A percentile compares a stretch with the other conserved stretches of the same genome.
Evolutionary conservation across 2,113 vertebrate species (phyloP).

Genomic region (Zingel zingel): DNA sequence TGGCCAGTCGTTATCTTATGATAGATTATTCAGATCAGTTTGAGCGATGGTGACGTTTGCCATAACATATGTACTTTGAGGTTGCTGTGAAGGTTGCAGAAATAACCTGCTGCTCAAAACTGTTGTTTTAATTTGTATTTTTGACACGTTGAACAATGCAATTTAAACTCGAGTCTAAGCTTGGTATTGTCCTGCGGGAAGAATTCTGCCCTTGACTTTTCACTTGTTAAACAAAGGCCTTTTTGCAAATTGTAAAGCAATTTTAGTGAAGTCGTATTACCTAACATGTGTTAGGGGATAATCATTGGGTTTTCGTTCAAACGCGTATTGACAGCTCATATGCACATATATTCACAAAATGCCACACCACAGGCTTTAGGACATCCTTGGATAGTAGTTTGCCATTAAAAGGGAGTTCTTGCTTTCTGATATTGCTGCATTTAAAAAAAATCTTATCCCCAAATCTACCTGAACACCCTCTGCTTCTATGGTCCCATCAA

Average conservation of each 20-base stretch:
- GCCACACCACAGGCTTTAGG: not conserved
- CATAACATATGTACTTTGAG: not conserved
- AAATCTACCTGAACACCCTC: slow-evolving; percentile 34
- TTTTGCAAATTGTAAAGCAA: slow-evolving; percentile 23
- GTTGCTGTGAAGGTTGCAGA: not conserved
- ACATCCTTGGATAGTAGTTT: not conserved
- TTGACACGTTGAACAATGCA: slow-evolving; percentile 60
- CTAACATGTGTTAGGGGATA: not conserved
- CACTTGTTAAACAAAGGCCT: slow-evolving; percentile 29
- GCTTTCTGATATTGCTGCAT: not conserved
- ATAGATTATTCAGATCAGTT: slow-evolving; percentile 10
- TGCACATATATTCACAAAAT: not conserved
- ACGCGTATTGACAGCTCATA: not conserved
- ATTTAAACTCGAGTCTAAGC: slow-evolving; percentile 69
- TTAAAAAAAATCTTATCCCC: not conserved
- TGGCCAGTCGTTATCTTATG: not conserved
- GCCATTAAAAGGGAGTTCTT: not conserved
- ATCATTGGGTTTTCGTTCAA: not conserved
- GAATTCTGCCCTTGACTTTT: slow-evolving; percentile 18
- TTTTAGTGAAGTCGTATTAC: not conserved
- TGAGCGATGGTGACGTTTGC: slow-evolving; percentile 6
- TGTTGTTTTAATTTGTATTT: slow-evolving; percentile 71
- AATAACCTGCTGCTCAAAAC: slow-evolving; percentile 66
- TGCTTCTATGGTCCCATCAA: slow-evolving; percentile 34
- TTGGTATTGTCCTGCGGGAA: slow-evolving; percentile 65